Conservation (phyloP, 2,888 invertebrate genomes). For the Unio delphinus region DNA sequence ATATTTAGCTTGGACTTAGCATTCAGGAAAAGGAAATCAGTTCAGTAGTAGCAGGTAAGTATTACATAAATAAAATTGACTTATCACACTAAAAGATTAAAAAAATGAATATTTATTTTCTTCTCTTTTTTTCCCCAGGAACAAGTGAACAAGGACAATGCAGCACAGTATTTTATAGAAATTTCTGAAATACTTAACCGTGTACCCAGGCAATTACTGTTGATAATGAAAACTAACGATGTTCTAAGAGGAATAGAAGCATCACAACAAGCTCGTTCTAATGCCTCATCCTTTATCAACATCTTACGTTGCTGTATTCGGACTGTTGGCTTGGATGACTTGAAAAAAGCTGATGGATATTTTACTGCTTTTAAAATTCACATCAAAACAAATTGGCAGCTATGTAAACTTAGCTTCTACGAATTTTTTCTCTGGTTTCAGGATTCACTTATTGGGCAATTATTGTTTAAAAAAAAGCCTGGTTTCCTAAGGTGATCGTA, state of each 20-base stretch:
- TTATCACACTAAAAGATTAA: too few relatives aligned
- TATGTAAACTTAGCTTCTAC: conserved; percentile 77
- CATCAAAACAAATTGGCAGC: conserved; percentile 73
- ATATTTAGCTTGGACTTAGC: too few relatives aligned
- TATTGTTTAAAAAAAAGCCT: neutral
- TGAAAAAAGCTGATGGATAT: conserved; percentile 35
- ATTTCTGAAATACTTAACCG: conserved; percentile 89
- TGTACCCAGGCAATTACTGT: conserved; percentile 93
- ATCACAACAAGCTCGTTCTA: conserved; percentile 66
- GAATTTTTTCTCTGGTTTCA: conserved; percentile 59
- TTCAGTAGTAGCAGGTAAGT: too few relatives aligned
- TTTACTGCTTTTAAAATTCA: conserved; percentile 27
- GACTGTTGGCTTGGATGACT: conserved; percentile 77
- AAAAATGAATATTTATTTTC: too few relatives aligned
- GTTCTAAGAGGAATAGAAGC: conserved; percentile 92
- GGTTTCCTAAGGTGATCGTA: too few relatives aligned
- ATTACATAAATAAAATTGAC: too few relatives aligned
- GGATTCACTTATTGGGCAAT: conserved; percentile 11
- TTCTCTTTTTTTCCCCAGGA: conserved; percentile 75
- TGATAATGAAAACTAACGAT: conserved; percentile 97
- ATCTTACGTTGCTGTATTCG: conserved; percentile 92
- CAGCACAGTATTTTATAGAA: conserved; percentile 77
- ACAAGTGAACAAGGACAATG: conserved; percentile 83
- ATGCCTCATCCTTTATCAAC: conserved; percentile 86
- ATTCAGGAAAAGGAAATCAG: too few relatives aligned